Evolutionary conservation across 92 coral and sea anemone genomes (phyloP).

Genomic region (Siderastrea siderea): DNA sequence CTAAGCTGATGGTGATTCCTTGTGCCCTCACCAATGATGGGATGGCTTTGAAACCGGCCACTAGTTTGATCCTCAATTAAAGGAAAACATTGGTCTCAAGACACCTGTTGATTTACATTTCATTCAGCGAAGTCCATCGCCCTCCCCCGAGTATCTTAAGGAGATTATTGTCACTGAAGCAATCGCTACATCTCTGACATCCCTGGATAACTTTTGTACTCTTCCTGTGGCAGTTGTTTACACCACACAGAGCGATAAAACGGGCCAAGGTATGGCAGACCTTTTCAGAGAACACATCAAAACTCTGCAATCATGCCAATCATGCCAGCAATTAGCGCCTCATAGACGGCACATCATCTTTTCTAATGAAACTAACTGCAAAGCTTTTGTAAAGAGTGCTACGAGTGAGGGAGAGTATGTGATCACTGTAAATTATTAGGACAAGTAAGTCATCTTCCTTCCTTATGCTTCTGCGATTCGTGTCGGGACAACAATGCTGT

Average conservation of each 20-base stretch:
- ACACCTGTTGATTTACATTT: constrained; percentile 36
- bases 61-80: too few relatives aligned
- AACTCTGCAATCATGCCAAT: neutral
- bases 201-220: constrained; percentile 56
- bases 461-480: constrained; percentile 14
- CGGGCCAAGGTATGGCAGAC: constrained; percentile 46
- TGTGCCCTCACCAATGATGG: neutral
- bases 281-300: constrained; percentile 26
- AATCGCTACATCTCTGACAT: constrained; percentile 58
- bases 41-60: too few relatives aligned
- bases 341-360: neutral
- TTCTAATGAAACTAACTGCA: neutral
- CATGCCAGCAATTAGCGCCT: neutral
- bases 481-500: neutral
- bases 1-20: constrained; percentile 28
- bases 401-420: neutral
- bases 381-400: neutral
- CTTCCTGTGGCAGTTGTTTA: constrained; percentile 71
- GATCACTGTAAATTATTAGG: constrained; percentile 1
- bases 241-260: constrained; percentile 55
- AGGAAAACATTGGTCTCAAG: neutral
- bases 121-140: constrained; percentile 37
- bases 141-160: constrained; percentile 35
- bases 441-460: constrained; percentile 12
- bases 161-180: constrained; percentile 58